Conservation (phyloP, 2,888 invertebrate species). For the Caprella mutica region DNA sequence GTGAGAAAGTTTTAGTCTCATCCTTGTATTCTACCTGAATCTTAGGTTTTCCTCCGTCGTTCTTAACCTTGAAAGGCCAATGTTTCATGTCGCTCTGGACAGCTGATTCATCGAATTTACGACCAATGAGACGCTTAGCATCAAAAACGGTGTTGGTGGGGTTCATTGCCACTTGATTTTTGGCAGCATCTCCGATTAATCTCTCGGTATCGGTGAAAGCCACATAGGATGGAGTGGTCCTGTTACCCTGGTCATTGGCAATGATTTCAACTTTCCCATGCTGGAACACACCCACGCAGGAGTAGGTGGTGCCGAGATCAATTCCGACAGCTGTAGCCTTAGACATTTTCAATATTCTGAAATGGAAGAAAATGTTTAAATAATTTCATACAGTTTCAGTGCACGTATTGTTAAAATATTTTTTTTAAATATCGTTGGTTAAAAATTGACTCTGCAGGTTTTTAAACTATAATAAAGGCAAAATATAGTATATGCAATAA, state of each 20-base stretch:
- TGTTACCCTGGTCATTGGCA: not conserved
- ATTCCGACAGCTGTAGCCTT: not conserved
- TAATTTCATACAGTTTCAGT: too few species aligned
- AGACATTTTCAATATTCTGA: too few species aligned
- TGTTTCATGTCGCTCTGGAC: not conserved
- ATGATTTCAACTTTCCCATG: not conserved
- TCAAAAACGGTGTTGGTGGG: not conserved
- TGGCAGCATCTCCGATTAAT: not conserved
- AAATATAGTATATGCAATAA: too few species aligned
- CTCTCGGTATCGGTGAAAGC: not conserved
- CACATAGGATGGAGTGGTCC: slow-evolving; percentile 1
- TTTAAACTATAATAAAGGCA: too few species aligned
- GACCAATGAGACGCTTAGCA: not conserved
- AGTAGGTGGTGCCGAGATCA: slow-evolving; percentile 9
- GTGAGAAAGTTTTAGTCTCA: slow-evolving; percentile 51
- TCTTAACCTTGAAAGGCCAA: not conserved
- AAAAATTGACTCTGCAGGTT: too few species aligned
- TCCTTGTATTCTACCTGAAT: slow-evolving; percentile 45
- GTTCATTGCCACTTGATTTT: not conserved
- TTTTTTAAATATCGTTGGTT: too few species aligned
- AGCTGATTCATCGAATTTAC: not conserved
- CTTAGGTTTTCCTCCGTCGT: not conserved
- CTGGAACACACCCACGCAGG: not conserved
- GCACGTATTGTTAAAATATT: too few species aligned
- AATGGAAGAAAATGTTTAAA: too few species aligned